Percentiles rank a stretch among this genome's conserved stretches.
These are phyloP conservation scores for Scaptomyza reducta DNA, from an alignment of 2,888 invertebrate genomes.

Conservation along the genomic window DNA sequence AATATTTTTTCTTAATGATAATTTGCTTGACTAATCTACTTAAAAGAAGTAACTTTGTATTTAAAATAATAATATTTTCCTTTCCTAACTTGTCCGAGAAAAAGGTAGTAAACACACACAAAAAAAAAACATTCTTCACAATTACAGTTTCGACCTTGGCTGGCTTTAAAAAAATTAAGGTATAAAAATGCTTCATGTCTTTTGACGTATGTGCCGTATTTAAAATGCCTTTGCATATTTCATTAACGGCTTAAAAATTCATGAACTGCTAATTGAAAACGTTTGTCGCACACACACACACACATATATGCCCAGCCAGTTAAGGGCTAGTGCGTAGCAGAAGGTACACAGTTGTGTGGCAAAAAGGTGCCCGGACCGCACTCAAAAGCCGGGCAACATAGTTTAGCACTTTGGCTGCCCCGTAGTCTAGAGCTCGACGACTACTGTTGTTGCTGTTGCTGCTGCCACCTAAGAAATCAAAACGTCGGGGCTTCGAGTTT, in stretches of 20 bases:
- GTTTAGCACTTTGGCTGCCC: slow-evolving; percentile 80
- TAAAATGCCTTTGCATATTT: slow-evolving; percentile 77
- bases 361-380: slow-evolving; percentile 72
- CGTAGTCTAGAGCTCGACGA: slow-evolving; percentile 44
- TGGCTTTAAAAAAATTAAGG: background rate
- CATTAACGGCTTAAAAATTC: slow-evolving; percentile 80
- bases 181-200: background rate
- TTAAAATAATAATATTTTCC: too few relatives aligned
- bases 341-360: slow-evolving; percentile 41
- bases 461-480: slow-evolving; percentile 64
- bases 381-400: slow-evolving; percentile 81
- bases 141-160: too few relatives aligned
- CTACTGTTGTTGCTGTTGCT: background rate
- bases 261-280: slow-evolving; percentile 83
- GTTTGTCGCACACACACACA: slow-evolving; percentile 77
- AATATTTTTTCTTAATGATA: too few relatives aligned
- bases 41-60: too few relatives aligned
- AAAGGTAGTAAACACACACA: background rate
- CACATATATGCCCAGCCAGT: slow-evolving; percentile 15
- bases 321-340: slow-evolving; percentile 55
- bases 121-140: too few relatives aligned
- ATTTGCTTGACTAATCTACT: too few relatives aligned
- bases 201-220: too few relatives aligned
- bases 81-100: background rate
- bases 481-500: slow-evolving; percentile 39